Percentiles rank a stretch among this genome's conserved stretches.
phyloP scores from a whole-genome alignment of 2,888 invertebrate genomes.

The Boloria euphrosyne region DNA sequence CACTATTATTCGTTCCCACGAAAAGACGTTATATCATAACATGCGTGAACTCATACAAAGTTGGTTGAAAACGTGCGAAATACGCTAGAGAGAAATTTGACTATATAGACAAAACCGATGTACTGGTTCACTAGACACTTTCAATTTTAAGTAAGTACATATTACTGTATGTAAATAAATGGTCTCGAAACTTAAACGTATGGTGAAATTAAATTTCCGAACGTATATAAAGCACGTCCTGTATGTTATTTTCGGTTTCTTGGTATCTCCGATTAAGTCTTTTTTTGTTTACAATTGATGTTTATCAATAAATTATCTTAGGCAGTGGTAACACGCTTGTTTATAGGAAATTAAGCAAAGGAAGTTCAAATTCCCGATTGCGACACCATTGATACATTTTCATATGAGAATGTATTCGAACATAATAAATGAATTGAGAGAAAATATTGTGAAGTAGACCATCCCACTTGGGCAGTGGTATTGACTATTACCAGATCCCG shows the following conservation, averaged over 20 bases:
- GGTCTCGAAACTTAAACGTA: not conserved
- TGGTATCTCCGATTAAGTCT: not conserved
- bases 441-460: too few relatives aligned
- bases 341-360: too few relatives aligned
- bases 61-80: slow-evolving; percentile 73
- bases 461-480: too few relatives aligned
- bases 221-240: slow-evolving; percentile 11
- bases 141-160: slow-evolving; percentile 18
- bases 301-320: not conserved
- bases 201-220: slow-evolving; percentile 18
- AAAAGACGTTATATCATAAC: slow-evolving; percentile 47
- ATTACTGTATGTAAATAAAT: not conserved
- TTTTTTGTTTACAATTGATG: not conserved
- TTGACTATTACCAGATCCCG: too few relatives aligned
- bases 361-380: too few relatives aligned
- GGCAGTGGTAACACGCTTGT: too few relatives aligned
- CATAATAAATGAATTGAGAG: too few relatives aligned
- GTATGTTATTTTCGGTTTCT: slow-evolving; percentile 16
- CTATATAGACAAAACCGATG: slow-evolving; percentile 16
- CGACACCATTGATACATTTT: too few relatives aligned
- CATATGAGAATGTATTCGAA: too few relatives aligned
- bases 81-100: slow-evolving; percentile 64
- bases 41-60: slow-evolving; percentile 45
- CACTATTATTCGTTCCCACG: slow-evolving; percentile 39
- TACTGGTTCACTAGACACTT: slow-evolving; percentile 20